Conservation (phyloP, 2,888 invertebrate genomes). For the Perithous albicinctus region DNA sequence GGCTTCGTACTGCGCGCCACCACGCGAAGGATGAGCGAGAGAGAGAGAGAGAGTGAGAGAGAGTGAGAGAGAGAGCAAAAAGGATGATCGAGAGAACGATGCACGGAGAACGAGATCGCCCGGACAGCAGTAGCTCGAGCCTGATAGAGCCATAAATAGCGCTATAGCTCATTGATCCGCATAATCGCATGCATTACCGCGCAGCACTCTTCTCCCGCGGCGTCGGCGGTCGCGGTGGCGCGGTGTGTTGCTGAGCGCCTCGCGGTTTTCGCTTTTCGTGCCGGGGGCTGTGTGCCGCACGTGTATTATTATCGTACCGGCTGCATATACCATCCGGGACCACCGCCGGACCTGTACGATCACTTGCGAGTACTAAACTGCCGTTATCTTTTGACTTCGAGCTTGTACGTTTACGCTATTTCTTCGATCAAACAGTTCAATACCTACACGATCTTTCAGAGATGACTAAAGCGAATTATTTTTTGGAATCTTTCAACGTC, state of each 20-base stretch:
- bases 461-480: not conserved
- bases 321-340: constrained; percentile 45
- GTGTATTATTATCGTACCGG: constrained; percentile 80
- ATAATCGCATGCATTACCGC: constrained; percentile 83
- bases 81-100: constrained; percentile 35
- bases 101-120: constrained; percentile 50
- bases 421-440: not conserved
- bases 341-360: constrained; percentile 45
- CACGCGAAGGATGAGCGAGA: not conserved
- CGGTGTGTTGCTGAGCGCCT: constrained; percentile 69
- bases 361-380: not conserved
- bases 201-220: constrained; percentile 71
- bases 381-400: constrained; percentile 16
- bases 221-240: constrained; percentile 69
- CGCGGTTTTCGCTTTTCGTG: constrained; percentile 81
- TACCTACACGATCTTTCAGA: not conserved
- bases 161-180: constrained; percentile 83
- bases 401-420: no score
- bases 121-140: constrained; percentile 59
- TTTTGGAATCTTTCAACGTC: no score
- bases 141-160: constrained; percentile 83
- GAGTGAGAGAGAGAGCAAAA: constrained; percentile 35
- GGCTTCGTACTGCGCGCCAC: not conserved
- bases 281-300: constrained; percentile 79
- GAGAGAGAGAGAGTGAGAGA: no score